These are phyloP conservation scores for Labeo calbasu DNA, from an alignment of 2,797 vertebrate genomes.

Conservation along the genomic window DNA sequence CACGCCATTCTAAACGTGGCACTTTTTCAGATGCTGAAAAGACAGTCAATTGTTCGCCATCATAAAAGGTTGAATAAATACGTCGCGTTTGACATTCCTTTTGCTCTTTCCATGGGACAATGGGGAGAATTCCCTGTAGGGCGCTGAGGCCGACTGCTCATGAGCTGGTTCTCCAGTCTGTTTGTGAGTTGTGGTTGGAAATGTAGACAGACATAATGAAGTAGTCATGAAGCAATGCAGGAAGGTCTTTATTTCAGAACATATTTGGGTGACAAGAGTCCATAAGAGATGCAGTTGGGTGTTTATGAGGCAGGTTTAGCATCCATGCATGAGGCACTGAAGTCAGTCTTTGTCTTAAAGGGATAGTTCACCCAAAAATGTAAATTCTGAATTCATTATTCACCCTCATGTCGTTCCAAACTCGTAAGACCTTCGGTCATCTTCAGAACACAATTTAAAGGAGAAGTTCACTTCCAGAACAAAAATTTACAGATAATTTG, in stretches of 20 bases:
- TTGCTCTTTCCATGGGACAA: not conserved
- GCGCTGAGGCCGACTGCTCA: not conserved
- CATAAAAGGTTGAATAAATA: not conserved
- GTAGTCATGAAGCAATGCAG: constrained; percentile 21
- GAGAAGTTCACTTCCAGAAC: no score
- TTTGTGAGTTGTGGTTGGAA: not conserved
- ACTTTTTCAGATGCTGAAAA: not conserved
- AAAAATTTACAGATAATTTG: no score
- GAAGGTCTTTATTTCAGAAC: not conserved
- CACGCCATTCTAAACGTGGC: not conserved
- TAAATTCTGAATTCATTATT: no score
- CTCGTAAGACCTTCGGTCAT: no score
- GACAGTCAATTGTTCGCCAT: not conserved
- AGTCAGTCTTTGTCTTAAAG: not conserved
- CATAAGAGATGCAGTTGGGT: not conserved
- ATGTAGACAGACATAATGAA: constrained; percentile 17
- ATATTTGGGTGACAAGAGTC: constrained; percentile 4
- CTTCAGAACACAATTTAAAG: no score
- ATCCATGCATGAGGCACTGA: not conserved
- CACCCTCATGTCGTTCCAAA: no score
- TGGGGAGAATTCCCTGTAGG: not conserved
- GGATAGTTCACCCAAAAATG: no score
- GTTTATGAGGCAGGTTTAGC: not conserved
- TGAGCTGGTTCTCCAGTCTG: not conserved
- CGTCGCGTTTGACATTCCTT: not conserved